Conservation (phyloP, 1,140 invertebrate species). For the Bicyclus anynana region DNA sequence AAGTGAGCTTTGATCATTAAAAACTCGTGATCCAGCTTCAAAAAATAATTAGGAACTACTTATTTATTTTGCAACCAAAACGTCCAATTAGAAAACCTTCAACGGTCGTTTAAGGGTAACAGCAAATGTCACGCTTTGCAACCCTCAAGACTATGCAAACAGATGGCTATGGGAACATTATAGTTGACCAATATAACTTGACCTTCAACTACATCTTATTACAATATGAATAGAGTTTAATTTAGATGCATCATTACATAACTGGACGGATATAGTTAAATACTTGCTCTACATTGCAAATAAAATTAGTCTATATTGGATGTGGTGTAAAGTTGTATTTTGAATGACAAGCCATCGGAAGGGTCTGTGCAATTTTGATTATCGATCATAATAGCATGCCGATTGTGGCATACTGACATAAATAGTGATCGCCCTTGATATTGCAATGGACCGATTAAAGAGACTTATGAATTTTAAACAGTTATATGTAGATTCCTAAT, state of each 20-base stretch:
- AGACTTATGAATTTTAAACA: background rate
- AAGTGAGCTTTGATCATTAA: no score
- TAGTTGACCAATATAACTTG: conserved; percentile 8
- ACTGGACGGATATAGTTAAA: conserved; percentile 7
- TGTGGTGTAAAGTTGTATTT: conserved; percentile 18
- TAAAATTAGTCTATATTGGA: conserved; percentile 14
- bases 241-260: conserved; percentile 3
- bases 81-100: conserved; percentile 28
- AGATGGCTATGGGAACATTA: conserved; percentile 33
- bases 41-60: background rate
- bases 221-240: conserved; percentile 1
- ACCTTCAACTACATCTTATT: conserved; percentile 1
- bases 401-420: conserved; percentile 32
- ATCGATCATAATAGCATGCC: conserved; percentile 26
- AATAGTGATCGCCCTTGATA: conserved; percentile 22
- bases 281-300: conserved; percentile 12
- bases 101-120: conserved; percentile 29
- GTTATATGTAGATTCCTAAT: background rate
- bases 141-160: conserved; percentile 34
- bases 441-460: conserved; percentile 6
- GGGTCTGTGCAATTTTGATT: conserved; percentile 29
- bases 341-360: conserved; percentile 4
- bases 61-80: conserved; percentile 8
- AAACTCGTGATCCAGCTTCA: no score
- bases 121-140: conserved; percentile 32